Base-by-base conservation (phyloP, 2,113 vertebrate species). In the Eonycteris spelaea region DNA sequence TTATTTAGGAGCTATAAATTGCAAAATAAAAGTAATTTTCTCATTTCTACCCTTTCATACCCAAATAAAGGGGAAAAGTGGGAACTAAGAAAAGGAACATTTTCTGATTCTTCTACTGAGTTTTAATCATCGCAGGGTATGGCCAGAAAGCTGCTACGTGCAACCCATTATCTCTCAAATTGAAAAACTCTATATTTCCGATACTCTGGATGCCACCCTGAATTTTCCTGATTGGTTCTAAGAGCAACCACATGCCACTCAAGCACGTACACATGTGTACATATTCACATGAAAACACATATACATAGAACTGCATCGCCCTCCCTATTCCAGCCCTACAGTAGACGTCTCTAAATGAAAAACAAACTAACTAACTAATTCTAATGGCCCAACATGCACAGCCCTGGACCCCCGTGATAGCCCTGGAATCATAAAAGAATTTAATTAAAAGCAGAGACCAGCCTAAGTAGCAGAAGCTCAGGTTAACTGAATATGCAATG, bases 101-200 rank as follows among this genome's bases (percentile, higher is more conserved):
- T 15, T 51, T 94, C 84, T 82, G 38, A 95, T 57, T 89, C 24
- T 79, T 90, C 92, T 68, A 15, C 28, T 83, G 55, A 83, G n/a
- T 74, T 96, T 94, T 92, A 84, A 90, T 93, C 91, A 91, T 94
- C 68, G 15, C 0, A 8, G 48, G 61, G 77, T 90, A 95, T 70
- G 26, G 22, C 16, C 73, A 95, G 82, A 80, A 93, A 86, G 35
- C 43, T 74, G 24, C 15, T 75, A 38, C 21, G 26, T 74, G 43
- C 22, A 94, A 79, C 12, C 63, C 14, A 4, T 92, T 43, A 63
- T 75, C 33, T 67, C n/a, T 30, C 83, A 26, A 53, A n/a, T 40
- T 84, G 63, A 93, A 95, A 96, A 91, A 59, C 5, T 65, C 80
- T 51, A 0, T 77, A 63, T 95, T 96, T 91, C 92, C 90, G 86